A percentile compares a stretch with the other conserved stretches of the same genome.
These are phyloP conservation scores for Andrena marginata DNA, from an alignment of 2,888 invertebrate genomes.

Conservation along the genomic window DNA sequence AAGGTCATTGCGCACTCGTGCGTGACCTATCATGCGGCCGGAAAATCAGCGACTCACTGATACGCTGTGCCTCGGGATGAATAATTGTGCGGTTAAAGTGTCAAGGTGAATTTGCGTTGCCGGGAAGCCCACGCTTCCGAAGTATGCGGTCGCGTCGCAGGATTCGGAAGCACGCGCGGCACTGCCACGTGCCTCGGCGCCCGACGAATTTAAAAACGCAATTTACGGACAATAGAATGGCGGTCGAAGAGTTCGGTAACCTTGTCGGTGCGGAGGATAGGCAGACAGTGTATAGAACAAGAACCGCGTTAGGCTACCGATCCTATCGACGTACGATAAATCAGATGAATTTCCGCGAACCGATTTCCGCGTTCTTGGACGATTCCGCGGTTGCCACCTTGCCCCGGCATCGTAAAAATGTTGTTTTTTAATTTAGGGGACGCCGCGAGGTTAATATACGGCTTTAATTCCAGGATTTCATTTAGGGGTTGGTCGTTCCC, in stretches of 20 bases:
- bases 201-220: slow-evolving; percentile 82
- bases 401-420: slow-evolving; percentile 80
- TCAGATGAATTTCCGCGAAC: slow-evolving; percentile 40
- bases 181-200: slow-evolving; percentile 75
- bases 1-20: too few relatives aligned
- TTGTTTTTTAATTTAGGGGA: slow-evolving; percentile 84
- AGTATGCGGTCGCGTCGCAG: slow-evolving; percentile 26
- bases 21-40: too few relatives aligned
- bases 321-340: slow-evolving; percentile 45
- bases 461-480: slow-evolving; percentile 84
- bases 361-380: slow-evolving; percentile 63
- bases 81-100: not conserved
- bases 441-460: slow-evolving; percentile 83
- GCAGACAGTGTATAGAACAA: slow-evolving; percentile 41
- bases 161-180: slow-evolving; percentile 70
- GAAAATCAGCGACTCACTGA: too few relatives aligned
- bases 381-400: slow-evolving; percentile 56
- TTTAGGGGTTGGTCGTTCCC: slow-evolving; percentile 74
- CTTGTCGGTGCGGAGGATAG: slow-evolving; percentile 59
- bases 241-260: slow-evolving; percentile 78
- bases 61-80: too few relatives aligned
- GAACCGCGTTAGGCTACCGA: slow-evolving; percentile 42
- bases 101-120: not conserved
- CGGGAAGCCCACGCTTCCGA: not conserved
- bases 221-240: slow-evolving; percentile 82